A percentile compares a stretch with the other conserved stretches of the same genome.
Evolutionary conservation across 2,797 vertebrate species (phyloP).

Genomic region (Discoglossus pictus): DNA sequence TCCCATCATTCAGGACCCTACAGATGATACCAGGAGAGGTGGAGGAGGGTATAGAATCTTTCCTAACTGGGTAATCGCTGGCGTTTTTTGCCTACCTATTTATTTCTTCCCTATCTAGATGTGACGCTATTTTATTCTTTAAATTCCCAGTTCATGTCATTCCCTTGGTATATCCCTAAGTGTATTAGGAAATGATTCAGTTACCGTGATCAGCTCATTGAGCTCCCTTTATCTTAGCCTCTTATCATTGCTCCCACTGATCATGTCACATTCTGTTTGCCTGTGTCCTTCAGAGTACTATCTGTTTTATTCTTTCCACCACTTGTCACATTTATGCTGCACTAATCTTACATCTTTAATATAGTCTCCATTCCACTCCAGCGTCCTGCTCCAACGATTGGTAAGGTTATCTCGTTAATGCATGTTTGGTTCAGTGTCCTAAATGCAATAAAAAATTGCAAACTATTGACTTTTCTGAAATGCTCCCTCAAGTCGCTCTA

Average conservation of each 20-base stretch:
- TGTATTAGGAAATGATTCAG: constrained; percentile 22
- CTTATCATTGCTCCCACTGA: constrained; percentile 23
- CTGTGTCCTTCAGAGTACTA: constrained; percentile 6
- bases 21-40: too few relatives aligned
- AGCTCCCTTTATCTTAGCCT: constrained; percentile 1
- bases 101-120: too few relatives aligned
- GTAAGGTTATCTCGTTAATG: constrained; percentile 35
- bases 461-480: constrained; percentile 26
- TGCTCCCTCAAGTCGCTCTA: constrained; percentile 15
- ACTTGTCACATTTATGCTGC: constrained; percentile 21
- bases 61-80: too few relatives aligned
- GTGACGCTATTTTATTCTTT: too few relatives aligned
- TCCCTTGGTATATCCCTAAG: constrained; percentile 15
- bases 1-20: too few relatives aligned
- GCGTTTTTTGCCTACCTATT: too few relatives aligned
- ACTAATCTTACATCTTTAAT: constrained; percentile 32
- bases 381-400: neutral
- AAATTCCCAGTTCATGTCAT: constrained; percentile 9
- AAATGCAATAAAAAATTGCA: constrained; percentile 24
- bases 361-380: constrained; percentile 11
- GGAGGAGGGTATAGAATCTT: too few relatives aligned
- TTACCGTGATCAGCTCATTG: constrained; percentile 1
- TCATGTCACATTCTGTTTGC: constrained; percentile 9
- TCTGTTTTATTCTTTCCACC: constrained; percentile 5
- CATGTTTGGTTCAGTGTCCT: constrained; percentile 17